These are phyloP conservation scores for Micropoecilia bifurca DNA, from an alignment of 2,797 vertebrate species.

Conservation along the genomic window DNA sequence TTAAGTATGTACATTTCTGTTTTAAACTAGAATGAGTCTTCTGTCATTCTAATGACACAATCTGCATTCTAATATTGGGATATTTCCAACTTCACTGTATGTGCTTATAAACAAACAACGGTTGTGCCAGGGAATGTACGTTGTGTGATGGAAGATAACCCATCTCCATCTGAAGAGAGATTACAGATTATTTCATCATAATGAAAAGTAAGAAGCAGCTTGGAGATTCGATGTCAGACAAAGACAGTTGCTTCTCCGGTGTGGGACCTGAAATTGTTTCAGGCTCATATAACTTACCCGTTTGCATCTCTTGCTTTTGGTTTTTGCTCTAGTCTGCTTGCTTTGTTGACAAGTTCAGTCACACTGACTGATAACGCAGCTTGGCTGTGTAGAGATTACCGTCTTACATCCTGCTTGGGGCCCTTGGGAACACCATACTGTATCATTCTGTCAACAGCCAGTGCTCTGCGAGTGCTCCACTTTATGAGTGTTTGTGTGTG, in stretches of 20 bases:
- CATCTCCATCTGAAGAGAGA: neutral
- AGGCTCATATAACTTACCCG: slow-evolving; percentile 29
- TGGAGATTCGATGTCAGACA: neutral
- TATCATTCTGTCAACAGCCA: slow-evolving; percentile 82
- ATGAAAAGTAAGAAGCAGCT: neutral
- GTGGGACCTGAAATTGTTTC: slow-evolving; percentile 31
- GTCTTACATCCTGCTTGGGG: slow-evolving; percentile 66
- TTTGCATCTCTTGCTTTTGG: slow-evolving; percentile 53
- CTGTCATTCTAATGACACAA: neutral
- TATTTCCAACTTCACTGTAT: neutral
- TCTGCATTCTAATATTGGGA: neutral
- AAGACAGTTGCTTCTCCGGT: slow-evolving; percentile 2
- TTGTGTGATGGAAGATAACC: neutral
- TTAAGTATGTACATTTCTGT: neutral
- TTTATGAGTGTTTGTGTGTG: slow-evolving; percentile 64
- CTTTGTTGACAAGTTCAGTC: slow-evolving; percentile 71
- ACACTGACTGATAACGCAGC: slow-evolving; percentile 73
- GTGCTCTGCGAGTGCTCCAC: slow-evolving; percentile 56
- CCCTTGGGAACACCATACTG: slow-evolving; percentile 76
- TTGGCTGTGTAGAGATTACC: slow-evolving; percentile 73
- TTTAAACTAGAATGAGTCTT: neutral
- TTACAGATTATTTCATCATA: slow-evolving; percentile 5
- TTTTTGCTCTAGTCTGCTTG: slow-evolving; percentile 59
- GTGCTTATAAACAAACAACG: neutral
- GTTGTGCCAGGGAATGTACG: neutral